Evolutionary conservation across 2,113 vertebrate genomes (phyloP).

Genomic region (Craseonycteris thonglongyai): DNA sequence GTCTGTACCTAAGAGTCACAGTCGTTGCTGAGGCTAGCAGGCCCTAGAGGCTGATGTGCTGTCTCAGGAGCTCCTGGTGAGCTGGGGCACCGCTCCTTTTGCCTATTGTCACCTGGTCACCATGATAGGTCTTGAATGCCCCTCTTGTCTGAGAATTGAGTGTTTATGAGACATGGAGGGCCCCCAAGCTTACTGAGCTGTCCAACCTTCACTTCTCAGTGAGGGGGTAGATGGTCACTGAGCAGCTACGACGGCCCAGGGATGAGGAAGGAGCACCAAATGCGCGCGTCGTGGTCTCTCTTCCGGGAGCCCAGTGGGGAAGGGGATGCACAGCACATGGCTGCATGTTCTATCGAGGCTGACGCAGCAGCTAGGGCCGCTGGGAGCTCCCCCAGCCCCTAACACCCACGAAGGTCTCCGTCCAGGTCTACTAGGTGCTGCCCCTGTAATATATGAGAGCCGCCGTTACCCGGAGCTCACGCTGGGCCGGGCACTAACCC

Average conservation of each 20-base stretch:
- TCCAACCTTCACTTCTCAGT: not conserved
- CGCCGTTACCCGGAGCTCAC: fast-evolving
- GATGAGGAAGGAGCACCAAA: fast-evolving
- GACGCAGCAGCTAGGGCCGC: not conserved
- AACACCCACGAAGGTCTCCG: fast-evolving
- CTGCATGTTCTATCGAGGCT: fast-evolving
- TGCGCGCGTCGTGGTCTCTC: fast-evolving
- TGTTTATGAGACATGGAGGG: not conserved
- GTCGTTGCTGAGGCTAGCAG: fast-evolving
- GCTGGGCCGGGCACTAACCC: fast-evolving
- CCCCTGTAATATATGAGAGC: fast-evolving
- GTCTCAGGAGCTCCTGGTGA: not conserved
- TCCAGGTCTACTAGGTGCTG: not conserved
- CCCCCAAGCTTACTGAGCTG: not conserved
- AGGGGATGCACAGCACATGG: not conserved
- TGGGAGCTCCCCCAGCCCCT: not conserved
- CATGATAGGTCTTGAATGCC: not conserved
- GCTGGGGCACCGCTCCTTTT: no score
- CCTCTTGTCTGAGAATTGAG: not conserved
- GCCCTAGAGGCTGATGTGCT: not conserved
- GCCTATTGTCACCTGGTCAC: not conserved
- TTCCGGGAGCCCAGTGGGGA: no score
- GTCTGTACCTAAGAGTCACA: not conserved
- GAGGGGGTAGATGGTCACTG: not conserved
- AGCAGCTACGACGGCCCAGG: not conserved